Conservation (phyloP, 2,888 invertebrate genomes). For the Rhagium mordax region DNA sequence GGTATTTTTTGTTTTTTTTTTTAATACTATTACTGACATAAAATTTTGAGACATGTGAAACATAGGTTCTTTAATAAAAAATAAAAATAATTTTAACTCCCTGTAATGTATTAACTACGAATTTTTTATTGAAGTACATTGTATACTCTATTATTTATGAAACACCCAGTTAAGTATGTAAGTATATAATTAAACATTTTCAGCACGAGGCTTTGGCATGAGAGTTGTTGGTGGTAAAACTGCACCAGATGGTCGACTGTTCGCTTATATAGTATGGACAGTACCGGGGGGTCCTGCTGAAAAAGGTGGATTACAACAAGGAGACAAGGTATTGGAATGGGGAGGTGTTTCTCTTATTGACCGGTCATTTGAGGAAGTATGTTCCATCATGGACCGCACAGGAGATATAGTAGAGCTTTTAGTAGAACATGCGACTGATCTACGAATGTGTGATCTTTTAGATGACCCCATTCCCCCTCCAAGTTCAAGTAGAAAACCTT, state of each 20-base stretch:
- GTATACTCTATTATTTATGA: too few species aligned
- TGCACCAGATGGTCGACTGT: constrained; percentile 87
- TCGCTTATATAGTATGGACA: constrained; percentile 94
- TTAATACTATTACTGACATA: too few species aligned
- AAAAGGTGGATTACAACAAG: constrained; percentile 89
- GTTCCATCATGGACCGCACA: constrained; percentile 70
- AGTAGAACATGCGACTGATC: constrained; percentile 87
- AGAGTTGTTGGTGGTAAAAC: constrained; percentile 94
- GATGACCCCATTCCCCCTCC: constrained; percentile 77
- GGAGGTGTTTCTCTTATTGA: constrained; percentile 90
- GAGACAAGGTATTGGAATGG: constrained; percentile 94
- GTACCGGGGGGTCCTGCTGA: constrained; percentile 94
- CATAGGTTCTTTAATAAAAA: too few species aligned
- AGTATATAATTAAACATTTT: background rate
- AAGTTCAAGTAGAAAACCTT: constrained; percentile 66
- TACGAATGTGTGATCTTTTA: constrained; percentile 79
- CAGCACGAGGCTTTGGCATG: constrained; percentile 94
- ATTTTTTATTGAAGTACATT: too few species aligned
- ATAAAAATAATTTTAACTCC: too few species aligned
- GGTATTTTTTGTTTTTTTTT: too few species aligned
- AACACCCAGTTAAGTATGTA: too few species aligned
- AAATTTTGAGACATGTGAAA: too few species aligned
- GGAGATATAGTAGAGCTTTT: constrained; percentile 90
- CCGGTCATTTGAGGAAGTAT: constrained; percentile 95
- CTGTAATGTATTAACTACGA: too few species aligned